Base-by-base conservation (phyloP, 2,113 vertebrate species). In the Nyctibius bracteatus region DNA sequence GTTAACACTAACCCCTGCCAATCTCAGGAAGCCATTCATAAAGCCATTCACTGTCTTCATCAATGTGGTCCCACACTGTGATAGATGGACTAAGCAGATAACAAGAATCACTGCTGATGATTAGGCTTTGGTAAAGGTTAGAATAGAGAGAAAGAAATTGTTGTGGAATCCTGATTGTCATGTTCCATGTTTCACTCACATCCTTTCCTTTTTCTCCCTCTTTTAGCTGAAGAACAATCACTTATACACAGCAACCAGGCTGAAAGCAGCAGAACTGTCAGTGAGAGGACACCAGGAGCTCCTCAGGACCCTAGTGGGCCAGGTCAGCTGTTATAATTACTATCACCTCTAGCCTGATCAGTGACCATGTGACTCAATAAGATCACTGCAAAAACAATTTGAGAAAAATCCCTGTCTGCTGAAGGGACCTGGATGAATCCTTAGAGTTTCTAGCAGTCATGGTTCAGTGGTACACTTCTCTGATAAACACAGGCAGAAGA, bases 191-290 rank as follows among this genome's bases (percentile, higher is more conserved):
- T 90, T 93, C 55, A 47, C 57, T 71, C 55, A n/a, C 19, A 39
- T 74, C 55, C 43, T 73, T 72, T 80, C 37, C 22, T 84, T 72
- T 74, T 46, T 61, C 35, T 25, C 3, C 22, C 14, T 47, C 17
- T 75, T 93, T 41, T 33, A 98, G 98, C 87, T 73, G 85, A 93
- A 93, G 95, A 97, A 30, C 78, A 61, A 30, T 92, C 54, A 5
- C 2, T 97, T 90, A 37, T 94, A 25, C 96, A 98, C 63, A 97
- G 92, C 87, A 96, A 21, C 82, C 98, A 98, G 92, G 98, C 97
- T 61, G 98, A 98, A 90, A 98, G 98, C 94, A 97, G 97, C n/a
- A 27, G 51, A 65, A 94, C 92, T 51, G 23, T 81, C 24, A 81
- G 28, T 8, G 75, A 83, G 61, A 70, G 46, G 57, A 39, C 10